These are phyloP conservation scores for Drosophila infuscata DNA, from an alignment of 2,888 invertebrate species.

Conservation along the genomic window DNA sequence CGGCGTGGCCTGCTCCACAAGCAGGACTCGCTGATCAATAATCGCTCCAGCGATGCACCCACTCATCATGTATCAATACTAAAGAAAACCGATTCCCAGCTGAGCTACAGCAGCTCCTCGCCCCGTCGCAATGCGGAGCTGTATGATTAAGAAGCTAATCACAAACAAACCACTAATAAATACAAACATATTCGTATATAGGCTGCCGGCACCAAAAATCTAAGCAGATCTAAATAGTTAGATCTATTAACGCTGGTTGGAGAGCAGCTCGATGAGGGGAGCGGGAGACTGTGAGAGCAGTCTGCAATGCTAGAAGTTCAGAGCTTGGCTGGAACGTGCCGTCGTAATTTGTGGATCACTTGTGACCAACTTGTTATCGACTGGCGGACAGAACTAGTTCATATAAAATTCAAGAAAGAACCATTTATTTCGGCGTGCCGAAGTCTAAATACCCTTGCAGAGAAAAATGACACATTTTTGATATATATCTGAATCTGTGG, in stretches of 20 bases:
- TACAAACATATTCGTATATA: constrained; percentile 20
- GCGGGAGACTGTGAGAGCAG: constrained; percentile 60
- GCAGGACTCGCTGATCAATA: constrained; percentile 84
- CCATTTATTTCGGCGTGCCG: constrained; percentile 1
- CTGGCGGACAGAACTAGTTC: constrained; percentile 22
- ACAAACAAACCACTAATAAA: constrained; percentile 4
- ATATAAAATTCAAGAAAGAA: background rate
- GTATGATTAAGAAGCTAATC: constrained; percentile 75
- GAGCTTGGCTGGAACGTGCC: constrained; percentile 44
- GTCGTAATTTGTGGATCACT: constrained; percentile 20
- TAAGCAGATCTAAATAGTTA: constrained; percentile 3
- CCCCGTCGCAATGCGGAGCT: constrained; percentile 84
- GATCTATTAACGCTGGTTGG: background rate
- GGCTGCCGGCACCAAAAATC: constrained; percentile 30
- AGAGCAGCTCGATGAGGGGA: background rate
- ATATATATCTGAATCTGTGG: background rate
- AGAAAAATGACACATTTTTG: background rate
- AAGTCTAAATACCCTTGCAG: constrained; percentile 26
- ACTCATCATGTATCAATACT: constrained; percentile 85
- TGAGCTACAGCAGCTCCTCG: constrained; percentile 79
- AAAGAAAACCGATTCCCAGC: constrained; percentile 85
- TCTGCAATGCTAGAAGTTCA: constrained; percentile 49
- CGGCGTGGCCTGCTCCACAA: constrained; percentile 83
- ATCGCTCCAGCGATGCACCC: constrained; percentile 83
- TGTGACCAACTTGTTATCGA: constrained; percentile 64